Evolutionary conservation across 2,113 vertebrate species (phyloP).

Genomic region (Nothoprocta perdicaria): DNA sequence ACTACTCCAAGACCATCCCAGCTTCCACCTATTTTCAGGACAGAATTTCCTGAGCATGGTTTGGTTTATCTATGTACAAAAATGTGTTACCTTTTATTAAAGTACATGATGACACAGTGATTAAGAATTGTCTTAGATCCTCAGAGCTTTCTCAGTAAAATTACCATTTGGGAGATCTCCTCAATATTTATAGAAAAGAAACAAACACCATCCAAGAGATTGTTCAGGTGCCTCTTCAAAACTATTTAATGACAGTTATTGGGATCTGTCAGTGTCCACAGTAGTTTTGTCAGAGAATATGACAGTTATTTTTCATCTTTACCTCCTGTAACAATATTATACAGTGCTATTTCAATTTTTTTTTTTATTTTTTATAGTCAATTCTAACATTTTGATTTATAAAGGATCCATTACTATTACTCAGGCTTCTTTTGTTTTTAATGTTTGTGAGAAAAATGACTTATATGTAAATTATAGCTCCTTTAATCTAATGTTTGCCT

Average conservation of each 20-base stretch:
- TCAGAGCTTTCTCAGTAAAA: neutral
- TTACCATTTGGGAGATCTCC: neutral
- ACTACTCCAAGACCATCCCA: neutral
- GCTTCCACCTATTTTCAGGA: neutral
- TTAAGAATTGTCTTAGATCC: neutral
- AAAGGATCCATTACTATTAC: neutral
- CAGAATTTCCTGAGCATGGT: neutral
- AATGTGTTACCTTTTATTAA: neutral
- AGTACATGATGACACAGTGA: accelerated
- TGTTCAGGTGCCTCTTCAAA: neutral
- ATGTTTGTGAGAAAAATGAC: neutral
- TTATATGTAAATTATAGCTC: neutral
- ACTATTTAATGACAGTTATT: neutral
- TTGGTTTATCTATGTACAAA: neutral
- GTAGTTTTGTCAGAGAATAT: neutral
- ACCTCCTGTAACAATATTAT: neutral
- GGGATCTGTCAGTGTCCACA: neutral
- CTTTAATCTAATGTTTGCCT: neutral
- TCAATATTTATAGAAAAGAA: neutral
- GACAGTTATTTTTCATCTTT: neutral
- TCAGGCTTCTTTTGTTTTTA: neutral
- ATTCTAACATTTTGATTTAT: neutral
- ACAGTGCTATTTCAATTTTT: neutral
- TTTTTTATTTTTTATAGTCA: neutral
- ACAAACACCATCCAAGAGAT: neutral